Percentiles rank a stretch among this genome's conserved stretches.
Evolutionary conservation across 2,888 invertebrate genomes (phyloP).

Genomic region (Hypercompe scribonia): DNA sequence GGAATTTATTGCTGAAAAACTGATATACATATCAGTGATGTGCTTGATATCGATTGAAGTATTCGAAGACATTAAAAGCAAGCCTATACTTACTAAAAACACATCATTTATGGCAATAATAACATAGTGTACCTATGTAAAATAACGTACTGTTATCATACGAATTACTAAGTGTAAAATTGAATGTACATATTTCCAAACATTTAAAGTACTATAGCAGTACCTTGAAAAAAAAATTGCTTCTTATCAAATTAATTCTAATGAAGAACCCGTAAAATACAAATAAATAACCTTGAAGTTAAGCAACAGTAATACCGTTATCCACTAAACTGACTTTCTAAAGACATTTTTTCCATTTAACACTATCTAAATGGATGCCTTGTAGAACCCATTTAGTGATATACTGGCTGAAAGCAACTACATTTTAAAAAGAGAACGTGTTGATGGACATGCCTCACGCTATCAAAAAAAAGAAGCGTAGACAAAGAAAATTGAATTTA

Average conservation of each 20-base stretch:
- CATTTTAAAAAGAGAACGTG: conserved; percentile 57
- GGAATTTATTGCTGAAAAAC: not conserved
- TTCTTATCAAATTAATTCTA: conserved; percentile 50
- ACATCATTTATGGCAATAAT: not conserved
- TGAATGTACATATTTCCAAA: not conserved
- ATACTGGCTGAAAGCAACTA: conserved; percentile 54
- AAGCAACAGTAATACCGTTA: conserved; percentile 62
- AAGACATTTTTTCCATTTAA: conserved; percentile 60
- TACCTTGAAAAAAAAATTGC: conserved; percentile 20
- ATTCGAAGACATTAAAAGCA: not conserved
- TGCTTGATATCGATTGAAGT: conserved; percentile 30
- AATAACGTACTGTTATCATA: not conserved
- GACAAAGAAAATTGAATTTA: conserved; percentile 33
- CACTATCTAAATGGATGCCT: conserved; percentile 69
- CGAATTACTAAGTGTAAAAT: not conserved
- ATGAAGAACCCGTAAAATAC: conserved; percentile 55
- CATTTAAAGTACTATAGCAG: not conserved
- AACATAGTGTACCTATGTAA: not conserved
- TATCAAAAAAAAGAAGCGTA: conserved; percentile 25
- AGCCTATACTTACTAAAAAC: not conserved
- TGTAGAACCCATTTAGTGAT: conserved; percentile 54
- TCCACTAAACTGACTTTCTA: conserved; percentile 67
- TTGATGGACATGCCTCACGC: conserved; percentile 30
- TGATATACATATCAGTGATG: conserved; percentile 34
- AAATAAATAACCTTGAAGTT: conserved; percentile 61